A percentile compares a stretch with the other conserved stretches of the same genome.
phyloP scores from a whole-genome alignment of 1,140 invertebrate species.

The Trachymyrmex cornetzi region DNA sequence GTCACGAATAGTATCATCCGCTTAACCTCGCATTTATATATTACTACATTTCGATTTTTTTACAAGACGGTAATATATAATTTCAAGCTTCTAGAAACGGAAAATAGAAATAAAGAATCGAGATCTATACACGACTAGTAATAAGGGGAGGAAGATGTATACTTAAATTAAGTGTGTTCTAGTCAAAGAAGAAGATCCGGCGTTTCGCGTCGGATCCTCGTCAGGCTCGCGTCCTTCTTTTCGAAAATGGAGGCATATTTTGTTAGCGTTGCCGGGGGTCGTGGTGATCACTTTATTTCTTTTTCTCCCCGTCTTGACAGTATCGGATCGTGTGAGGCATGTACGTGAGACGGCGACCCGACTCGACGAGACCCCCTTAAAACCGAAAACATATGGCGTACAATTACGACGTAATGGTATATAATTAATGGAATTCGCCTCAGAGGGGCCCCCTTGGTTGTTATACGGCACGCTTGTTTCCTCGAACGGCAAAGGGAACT shows the following conservation, averaged over 20 bases:
- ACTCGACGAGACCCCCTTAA: constrained; percentile 54
- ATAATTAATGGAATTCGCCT: constrained; percentile 74
- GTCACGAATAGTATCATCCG: constrained; percentile 42
- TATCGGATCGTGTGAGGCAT: constrained; percentile 20
- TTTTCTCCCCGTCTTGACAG: constrained; percentile 45
- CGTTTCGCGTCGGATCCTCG: background rate
- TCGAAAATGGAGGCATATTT: constrained; percentile 23
- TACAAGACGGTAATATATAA: background rate
- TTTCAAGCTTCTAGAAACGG: background rate
- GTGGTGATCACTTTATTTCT: constrained; percentile 16
- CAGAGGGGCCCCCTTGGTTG: constrained; percentile 30
- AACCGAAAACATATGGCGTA: constrained; percentile 72
- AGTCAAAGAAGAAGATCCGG: background rate
- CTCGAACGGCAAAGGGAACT: constrained; percentile 65
- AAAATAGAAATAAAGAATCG: background rate
- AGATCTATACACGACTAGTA: background rate
- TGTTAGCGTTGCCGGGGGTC: constrained; percentile 23
- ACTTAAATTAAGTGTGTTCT: background rate
- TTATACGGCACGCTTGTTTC: constrained; percentile 65
- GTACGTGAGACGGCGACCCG: constrained; percentile 11
- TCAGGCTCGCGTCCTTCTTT: background rate
- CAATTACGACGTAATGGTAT: constrained; percentile 76
- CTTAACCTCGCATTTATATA: constrained; percentile 24
- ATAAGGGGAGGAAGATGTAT: background rate
- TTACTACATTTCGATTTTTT: constrained; percentile 2